These are phyloP conservation scores for Acrobasis consociella DNA, from an alignment of 2,888 invertebrate species.

Conservation along the genomic window DNA sequence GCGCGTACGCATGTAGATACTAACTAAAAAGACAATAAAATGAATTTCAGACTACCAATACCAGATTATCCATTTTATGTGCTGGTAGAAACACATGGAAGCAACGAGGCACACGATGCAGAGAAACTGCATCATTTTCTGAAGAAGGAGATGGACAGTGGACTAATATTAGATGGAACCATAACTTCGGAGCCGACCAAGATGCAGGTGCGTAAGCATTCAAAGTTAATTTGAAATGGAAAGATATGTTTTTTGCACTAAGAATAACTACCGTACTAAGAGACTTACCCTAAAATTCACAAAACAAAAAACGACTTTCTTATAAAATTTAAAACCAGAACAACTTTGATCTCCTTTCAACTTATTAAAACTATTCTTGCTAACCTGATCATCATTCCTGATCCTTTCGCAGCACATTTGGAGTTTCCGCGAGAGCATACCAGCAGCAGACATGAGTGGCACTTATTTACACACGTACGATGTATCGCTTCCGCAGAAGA, in stretches of 20 bases:
- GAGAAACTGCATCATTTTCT: constrained; percentile 93
- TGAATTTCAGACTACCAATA: constrained; percentile 79
- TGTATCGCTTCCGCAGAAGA: constrained; percentile 91
- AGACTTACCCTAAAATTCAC: not conserved
- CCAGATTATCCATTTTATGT: constrained; percentile 90
- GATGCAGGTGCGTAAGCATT: constrained; percentile 83
- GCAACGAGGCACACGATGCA: constrained; percentile 91
- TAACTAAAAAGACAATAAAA: not conserved
- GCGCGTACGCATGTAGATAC: too few relatives aligned
- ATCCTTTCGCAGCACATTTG: constrained; percentile 85
- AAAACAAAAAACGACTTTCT: not conserved
- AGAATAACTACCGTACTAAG: too few relatives aligned
- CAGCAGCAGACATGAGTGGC: constrained; percentile 88
- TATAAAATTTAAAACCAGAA: not conserved
- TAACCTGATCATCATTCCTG: too few relatives aligned
- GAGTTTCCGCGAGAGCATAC: constrained; percentile 93
- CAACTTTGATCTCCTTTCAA: not conserved
- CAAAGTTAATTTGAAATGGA: not conserved
- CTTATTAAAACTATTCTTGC: too few relatives aligned
- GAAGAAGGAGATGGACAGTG: constrained; percentile 86
- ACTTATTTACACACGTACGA: constrained; percentile 98
- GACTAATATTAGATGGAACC: constrained; percentile 91
- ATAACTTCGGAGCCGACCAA: constrained; percentile 92
- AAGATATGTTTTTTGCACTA: not conserved
- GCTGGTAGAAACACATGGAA: constrained; percentile 94